These are phyloP conservation scores for Liopterus haemorrhoidalis DNA, from an alignment of 2,888 invertebrate genomes.

Conservation along the genomic window DNA sequence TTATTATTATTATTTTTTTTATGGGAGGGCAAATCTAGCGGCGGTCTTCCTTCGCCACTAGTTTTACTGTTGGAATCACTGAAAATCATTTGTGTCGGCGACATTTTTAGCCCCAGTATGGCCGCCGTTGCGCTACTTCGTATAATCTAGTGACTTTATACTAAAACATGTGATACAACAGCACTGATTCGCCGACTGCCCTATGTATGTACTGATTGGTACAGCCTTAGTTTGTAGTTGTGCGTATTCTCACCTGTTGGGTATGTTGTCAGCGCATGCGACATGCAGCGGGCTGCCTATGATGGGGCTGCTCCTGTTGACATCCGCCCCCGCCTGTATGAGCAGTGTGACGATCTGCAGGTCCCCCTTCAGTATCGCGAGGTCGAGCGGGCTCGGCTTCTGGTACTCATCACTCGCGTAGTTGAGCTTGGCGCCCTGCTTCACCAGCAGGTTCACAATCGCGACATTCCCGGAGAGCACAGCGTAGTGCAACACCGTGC, in stretches of 20 bases:
- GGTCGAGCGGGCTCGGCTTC: constrained; percentile 68
- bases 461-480: constrained; percentile 70
- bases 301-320: constrained; percentile 73
- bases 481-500: constrained; percentile 85
- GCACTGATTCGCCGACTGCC: too few relatives aligned
- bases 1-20: too few relatives aligned
- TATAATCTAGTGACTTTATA: too few relatives aligned
- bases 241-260: constrained; percentile 61
- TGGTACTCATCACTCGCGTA: constrained; percentile 57
- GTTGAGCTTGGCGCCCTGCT: constrained; percentile 73
- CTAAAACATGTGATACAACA: too few relatives aligned
- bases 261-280: constrained; percentile 72
- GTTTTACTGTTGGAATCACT: too few relatives aligned
- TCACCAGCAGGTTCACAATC: constrained; percentile 71
- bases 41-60: too few relatives aligned
- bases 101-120: too few relatives aligned
- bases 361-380: constrained; percentile 79
- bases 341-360: constrained; percentile 64
- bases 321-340: constrained; percentile 66
- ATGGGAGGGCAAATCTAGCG: too few relatives aligned
- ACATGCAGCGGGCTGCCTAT: constrained; percentile 79
- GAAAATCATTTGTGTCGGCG: too few relatives aligned
- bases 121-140: too few relatives aligned
- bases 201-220: too few relatives aligned
- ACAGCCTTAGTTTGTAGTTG: too few relatives aligned